Percentiles rank a stretch among this genome's conserved stretches.
These are phyloP conservation scores for Orientallactaga bullata DNA, from an alignment of 2,113 vertebrate species.

Conservation along the genomic window DNA sequence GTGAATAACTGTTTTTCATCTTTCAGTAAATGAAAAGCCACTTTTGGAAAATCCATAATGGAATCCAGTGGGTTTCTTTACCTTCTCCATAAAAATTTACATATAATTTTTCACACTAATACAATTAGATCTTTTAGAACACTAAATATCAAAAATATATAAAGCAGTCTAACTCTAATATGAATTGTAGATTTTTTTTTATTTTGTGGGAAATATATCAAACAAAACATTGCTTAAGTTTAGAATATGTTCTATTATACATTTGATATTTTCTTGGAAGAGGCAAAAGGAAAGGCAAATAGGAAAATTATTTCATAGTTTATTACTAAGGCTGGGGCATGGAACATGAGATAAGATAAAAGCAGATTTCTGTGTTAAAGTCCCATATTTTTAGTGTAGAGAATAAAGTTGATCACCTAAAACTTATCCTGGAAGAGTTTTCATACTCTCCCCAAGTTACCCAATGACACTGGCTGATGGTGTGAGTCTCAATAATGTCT, in stretches of 20 bases:
- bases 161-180: neutral
- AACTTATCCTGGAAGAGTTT: neutral
- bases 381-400: neutral
- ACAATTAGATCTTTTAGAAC: conserved; percentile 6
- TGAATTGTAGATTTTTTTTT: conserved; percentile 12
- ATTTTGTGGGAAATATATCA: neutral
- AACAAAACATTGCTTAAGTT: neutral
- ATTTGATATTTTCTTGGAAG: neutral
- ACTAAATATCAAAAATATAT: neutral
- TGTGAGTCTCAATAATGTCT: accelerated
- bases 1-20: neutral
- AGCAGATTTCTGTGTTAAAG: neutral
- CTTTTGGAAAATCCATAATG: neutral
- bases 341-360: neutral
- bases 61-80: neutral
- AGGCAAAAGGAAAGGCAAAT: neutral
- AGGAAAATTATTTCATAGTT: neutral
- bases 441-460: neutral
- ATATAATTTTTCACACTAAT: neutral
- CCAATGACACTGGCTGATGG: neutral
- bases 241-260: neutral
- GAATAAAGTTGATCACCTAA: neutral
- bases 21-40: neutral
- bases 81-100: conserved; percentile 5
- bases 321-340: neutral